A percentile compares a stretch with the other conserved stretches of the same genome.
Conservation (phyloP, 2,797 vertebrate species). For the Lagocephalus sceleratus region DNA sequence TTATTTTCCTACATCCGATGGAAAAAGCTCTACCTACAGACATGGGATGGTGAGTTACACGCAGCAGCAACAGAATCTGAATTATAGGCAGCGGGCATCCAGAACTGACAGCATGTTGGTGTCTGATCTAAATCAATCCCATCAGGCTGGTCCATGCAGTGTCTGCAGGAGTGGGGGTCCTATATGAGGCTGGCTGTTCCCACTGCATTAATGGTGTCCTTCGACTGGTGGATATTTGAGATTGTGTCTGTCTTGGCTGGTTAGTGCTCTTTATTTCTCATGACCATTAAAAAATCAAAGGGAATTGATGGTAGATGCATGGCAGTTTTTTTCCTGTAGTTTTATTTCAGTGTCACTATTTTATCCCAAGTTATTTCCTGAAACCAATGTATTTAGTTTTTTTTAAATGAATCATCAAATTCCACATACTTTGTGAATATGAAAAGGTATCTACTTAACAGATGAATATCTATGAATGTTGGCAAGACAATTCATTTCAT, state of each 20-base stretch:
- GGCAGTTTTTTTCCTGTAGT: neutral
- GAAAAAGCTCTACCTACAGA: slow-evolving; percentile 81
- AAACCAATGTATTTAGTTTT: neutral
- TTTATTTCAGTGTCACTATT: neutral
- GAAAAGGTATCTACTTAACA: too few relatives aligned
- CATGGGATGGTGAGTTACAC: slow-evolving; percentile 85
- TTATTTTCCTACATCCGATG: slow-evolving; percentile 83
- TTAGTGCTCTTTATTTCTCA: slow-evolving; percentile 44
- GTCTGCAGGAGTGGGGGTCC: slow-evolving; percentile 86
- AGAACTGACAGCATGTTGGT: neutral
- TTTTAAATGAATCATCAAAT: too few relatives aligned
- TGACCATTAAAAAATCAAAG: neutral
- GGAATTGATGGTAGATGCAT: neutral
- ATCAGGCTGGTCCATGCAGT: slow-evolving; percentile 87
- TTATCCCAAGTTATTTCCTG: neutral
- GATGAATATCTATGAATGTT: too few relatives aligned
- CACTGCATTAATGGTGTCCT: slow-evolving; percentile 86
- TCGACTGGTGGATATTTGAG: slow-evolving; percentile 96
- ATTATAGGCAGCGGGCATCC: neutral
- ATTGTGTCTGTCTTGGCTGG: slow-evolving; percentile 87
- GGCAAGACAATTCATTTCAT: too few relatives aligned
- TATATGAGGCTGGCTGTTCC: slow-evolving; percentile 87
- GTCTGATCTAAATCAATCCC: slow-evolving; percentile 2
- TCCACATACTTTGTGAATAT: too few relatives aligned
- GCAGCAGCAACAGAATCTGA: neutral